Evolutionary conservation across 2,888 invertebrate genomes (phyloP).

Genomic region (Agrochola circellaris): DNA sequence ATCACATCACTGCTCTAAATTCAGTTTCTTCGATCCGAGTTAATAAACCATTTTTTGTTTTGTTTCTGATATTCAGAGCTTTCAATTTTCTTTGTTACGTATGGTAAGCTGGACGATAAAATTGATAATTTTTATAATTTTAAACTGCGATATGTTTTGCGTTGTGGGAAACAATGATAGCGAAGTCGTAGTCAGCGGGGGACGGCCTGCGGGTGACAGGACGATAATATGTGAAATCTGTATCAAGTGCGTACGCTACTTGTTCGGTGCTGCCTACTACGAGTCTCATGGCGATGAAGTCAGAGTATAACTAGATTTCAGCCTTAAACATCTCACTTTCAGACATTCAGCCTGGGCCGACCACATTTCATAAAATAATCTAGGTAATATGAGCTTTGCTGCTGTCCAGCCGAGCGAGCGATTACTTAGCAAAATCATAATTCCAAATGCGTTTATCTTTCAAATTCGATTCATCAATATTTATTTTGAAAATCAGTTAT

Average conservation of each 20-base stretch:
- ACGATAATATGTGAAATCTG: conserved; percentile 17
- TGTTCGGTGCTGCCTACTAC: conserved; percentile 11
- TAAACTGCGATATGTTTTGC: background rate
- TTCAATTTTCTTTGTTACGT: background rate
- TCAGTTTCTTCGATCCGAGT: background rate
- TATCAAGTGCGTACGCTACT: conserved; percentile 5
- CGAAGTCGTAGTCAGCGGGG: background rate
- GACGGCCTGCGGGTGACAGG: conserved; percentile 29
- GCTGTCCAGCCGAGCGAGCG: background rate
- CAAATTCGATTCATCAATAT: background rate
- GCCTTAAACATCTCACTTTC: background rate
- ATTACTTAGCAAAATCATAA: background rate
- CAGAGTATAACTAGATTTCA: background rate
- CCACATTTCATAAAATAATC: background rate
- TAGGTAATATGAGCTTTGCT: background rate
- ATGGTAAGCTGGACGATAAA: background rate
- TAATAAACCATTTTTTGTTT: background rate
- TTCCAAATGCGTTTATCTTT: background rate
- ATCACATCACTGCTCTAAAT: background rate
- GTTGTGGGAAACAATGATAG: background rate
- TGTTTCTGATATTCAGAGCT: background rate
- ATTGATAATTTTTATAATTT: conserved; percentile 9
- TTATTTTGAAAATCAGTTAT: background rate
- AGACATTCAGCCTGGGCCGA: background rate
- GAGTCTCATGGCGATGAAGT: background rate